phyloP scores from a whole-genome alignment of 23 tunicate genomes.

The Halocynthia aurantium region DNA sequence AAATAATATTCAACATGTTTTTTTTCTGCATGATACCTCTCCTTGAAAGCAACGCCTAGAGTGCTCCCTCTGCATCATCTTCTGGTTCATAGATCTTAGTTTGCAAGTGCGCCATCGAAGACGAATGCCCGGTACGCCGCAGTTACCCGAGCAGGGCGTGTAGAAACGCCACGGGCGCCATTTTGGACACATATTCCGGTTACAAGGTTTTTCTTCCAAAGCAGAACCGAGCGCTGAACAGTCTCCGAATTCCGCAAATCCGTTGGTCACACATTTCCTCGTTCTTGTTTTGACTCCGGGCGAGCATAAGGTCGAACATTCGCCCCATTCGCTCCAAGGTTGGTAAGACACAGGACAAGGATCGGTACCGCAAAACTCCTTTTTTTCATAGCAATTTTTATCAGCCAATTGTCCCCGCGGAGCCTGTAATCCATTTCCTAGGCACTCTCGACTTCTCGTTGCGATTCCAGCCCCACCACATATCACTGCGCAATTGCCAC shows the following conservation, averaged over 20 bases:
- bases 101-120: background rate
- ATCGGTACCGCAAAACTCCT: slow-evolving; percentile 1
- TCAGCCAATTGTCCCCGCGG: background rate
- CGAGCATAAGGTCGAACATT: background rate
- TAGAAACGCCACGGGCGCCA: slow-evolving; percentile 1
- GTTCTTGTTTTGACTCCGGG: background rate
- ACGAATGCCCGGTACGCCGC: background rate
- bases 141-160: background rate
- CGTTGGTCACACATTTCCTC: slow-evolving; percentile 1
- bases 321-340: background rate
- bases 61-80: background rate
- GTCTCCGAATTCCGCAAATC: background rate
- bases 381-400: background rate
- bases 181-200: background rate
- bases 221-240: slow-evolving; percentile 1
- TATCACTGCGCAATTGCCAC: background rate
- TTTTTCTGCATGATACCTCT: background rate
- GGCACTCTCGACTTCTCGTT: background rate
- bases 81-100: background rate
- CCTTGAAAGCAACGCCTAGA: background rate
- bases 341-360: background rate
- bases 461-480: slow-evolving; percentile 12
- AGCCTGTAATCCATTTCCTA: background rate
- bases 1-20: no score
- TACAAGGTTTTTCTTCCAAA: slow-evolving; percentile 1